Evolutionary conservation across 2,797 vertebrate species (phyloP).

Genomic region (Sphaeramia orbicularis): DNA sequence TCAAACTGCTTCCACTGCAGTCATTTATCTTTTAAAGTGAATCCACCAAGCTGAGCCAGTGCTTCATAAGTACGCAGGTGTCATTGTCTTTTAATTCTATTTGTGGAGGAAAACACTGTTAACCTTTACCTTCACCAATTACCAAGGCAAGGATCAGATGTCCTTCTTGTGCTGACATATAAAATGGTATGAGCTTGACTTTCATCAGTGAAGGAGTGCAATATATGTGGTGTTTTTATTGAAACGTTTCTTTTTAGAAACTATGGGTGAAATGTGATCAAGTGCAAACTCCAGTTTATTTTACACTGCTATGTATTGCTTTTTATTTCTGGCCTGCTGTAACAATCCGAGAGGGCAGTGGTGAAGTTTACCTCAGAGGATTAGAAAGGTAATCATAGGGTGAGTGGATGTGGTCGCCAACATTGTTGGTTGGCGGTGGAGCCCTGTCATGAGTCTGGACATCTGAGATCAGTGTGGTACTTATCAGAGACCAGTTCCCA

Average conservation of each 20-base stretch:
- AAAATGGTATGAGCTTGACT: conserved; percentile 3
- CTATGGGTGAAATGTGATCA: conserved; percentile 6
- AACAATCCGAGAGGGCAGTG: conserved; percentile 32
- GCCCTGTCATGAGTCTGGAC: conserved; percentile 31
- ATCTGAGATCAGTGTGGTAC: conserved; percentile 42
- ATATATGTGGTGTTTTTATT: conserved; percentile 11
- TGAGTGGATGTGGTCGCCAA: conserved; percentile 9
- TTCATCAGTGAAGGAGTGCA: conserved; percentile 9
- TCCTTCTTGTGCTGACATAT: not conserved
- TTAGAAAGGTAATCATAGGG: conserved; percentile 6
- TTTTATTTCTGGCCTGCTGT: conserved; percentile 33
- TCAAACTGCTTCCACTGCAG: conserved; percentile 58
- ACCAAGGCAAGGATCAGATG: conserved; percentile 16
- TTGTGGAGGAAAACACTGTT: conserved; percentile 43
- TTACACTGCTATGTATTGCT: not conserved
- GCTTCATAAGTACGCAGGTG: conserved; percentile 51
- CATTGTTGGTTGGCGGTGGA: conserved; percentile 15
- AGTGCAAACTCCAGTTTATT: conserved; percentile 10
- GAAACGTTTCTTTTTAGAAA: conserved; percentile 8
- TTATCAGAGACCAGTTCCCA: conserved; percentile 7
- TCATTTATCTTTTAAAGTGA: conserved; percentile 52
- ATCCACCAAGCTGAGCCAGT: conserved; percentile 22
- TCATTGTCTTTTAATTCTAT: conserved; percentile 44
- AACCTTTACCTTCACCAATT: conserved; percentile 62
- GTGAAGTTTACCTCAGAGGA: not conserved